Conservation (phyloP, 2,113 vertebrate genomes). For the Macquaria australasica region DNA sequence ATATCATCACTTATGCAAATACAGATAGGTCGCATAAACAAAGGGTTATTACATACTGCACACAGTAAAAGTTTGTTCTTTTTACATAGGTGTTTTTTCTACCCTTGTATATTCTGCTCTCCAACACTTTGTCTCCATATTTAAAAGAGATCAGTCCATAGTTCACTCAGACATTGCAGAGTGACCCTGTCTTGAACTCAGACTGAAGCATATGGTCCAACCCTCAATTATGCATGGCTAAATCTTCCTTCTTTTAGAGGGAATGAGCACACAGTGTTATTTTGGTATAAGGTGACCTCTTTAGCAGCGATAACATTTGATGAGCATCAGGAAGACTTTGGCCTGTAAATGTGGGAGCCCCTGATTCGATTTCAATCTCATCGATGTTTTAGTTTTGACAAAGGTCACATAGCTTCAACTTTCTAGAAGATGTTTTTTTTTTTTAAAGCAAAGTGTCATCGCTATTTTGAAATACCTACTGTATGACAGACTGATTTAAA, state of each 20-base stretch:
- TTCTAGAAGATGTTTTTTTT: conserved; percentile 1
- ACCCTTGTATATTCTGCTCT: neutral
- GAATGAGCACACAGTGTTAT: conserved; percentile 63
- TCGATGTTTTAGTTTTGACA: conserved; percentile 41
- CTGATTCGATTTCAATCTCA: conserved; percentile 20
- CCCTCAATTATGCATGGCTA: conserved; percentile 65
- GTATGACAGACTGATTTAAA: conserved; percentile 44
- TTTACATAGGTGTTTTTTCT: neutral
- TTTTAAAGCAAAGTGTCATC: conserved; percentile 22
- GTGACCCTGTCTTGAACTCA: conserved; percentile 63
- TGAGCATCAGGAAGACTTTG: conserved; percentile 27
- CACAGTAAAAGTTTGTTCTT: neutral
- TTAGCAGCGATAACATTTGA: conserved; percentile 56
- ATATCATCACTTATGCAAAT: conserved; percentile 4
- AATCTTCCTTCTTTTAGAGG: conserved; percentile 56
- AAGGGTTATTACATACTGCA: neutral
- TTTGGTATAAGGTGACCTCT: conserved; percentile 72
- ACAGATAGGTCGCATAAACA: neutral
- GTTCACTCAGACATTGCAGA: conserved; percentile 35
- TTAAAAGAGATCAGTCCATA: conserved; percentile 22
- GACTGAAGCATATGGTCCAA: conserved; percentile 57
- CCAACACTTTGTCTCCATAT: neutral
- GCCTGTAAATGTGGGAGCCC: conserved; percentile 20
- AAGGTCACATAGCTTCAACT: conserved; percentile 11
- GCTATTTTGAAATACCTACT: conserved; percentile 35